Conservation (phyloP, 1,140 invertebrate species). For the Papilio polytes region DNA sequence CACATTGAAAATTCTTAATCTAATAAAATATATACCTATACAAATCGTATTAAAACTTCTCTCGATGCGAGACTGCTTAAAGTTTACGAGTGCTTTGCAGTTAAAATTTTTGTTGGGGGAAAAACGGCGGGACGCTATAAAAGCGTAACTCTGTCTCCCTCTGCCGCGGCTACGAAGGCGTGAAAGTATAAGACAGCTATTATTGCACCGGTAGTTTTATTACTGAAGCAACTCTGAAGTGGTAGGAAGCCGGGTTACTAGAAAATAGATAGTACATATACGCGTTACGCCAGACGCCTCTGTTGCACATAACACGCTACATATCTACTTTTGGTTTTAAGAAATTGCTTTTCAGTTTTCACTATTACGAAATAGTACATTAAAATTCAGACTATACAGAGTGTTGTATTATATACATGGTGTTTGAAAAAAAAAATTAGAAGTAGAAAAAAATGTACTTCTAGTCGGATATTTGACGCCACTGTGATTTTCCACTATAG, state of each 20-base stretch:
- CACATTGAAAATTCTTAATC: conserved; percentile 48
- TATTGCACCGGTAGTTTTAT: conserved; percentile 74
- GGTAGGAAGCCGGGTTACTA: conserved; percentile 43
- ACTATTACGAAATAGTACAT: no score
- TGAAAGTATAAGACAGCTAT: conserved; percentile 71
- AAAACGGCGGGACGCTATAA: conserved; percentile 68
- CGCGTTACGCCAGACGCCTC: neutral
- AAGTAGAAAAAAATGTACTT: no score
- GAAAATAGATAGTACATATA: conserved; percentile 10
- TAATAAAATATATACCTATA: conserved; percentile 33
- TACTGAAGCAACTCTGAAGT: conserved; percentile 56
- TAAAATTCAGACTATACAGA: no score
- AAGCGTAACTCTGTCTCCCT: conserved; percentile 61
- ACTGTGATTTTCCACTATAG: no score
- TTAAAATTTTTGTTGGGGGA: conserved; percentile 78
- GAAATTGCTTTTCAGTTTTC: no score
- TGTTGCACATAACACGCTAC: neutral
- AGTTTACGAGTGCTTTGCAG: conserved; percentile 75
- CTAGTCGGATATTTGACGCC: no score
- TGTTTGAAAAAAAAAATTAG: no score
- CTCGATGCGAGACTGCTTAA: conserved; percentile 65
- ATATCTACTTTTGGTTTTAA: no score
- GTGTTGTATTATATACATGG: no score
- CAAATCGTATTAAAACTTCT: conserved; percentile 50
- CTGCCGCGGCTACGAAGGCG: conserved; percentile 62